These are phyloP conservation scores for Buceros bicornis DNA, from an alignment of 2,797 vertebrate species.

Conservation along the genomic window DNA sequence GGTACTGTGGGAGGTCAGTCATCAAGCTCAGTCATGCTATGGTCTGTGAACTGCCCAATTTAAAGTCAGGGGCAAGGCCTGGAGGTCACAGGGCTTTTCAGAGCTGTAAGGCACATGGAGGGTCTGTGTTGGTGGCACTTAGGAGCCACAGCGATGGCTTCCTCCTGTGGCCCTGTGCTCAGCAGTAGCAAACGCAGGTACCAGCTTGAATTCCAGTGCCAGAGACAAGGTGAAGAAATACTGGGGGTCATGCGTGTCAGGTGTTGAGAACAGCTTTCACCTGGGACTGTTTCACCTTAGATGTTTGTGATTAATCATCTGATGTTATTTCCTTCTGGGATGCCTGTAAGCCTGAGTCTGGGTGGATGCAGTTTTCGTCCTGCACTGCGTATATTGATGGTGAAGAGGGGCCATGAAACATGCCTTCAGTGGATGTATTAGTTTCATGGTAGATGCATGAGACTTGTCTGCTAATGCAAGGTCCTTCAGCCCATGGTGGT, in stretches of 20 bases:
- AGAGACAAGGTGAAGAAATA: not conserved
- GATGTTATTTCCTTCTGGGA: not conserved
- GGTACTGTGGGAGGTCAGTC: not conserved
- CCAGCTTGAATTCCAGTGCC: not conserved
- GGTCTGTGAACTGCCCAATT: not conserved
- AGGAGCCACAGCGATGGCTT: not conserved
- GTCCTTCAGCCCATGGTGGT: not conserved
- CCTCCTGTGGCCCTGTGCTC: accelerated
- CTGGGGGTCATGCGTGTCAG: accelerated
- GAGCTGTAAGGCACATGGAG: not conserved
- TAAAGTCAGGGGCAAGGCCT: not conserved
- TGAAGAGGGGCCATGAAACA: not conserved
- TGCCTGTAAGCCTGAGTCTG: not conserved
- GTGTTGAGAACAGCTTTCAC: not conserved
- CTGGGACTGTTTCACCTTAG: not conserved
- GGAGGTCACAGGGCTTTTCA: not conserved
- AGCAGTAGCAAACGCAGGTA: not conserved
- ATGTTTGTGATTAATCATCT: not conserved
- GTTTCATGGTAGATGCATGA: not conserved
- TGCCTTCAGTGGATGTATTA: accelerated
- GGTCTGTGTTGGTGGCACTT: accelerated
- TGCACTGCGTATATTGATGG: not conserved
- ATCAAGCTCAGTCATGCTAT: not conserved
- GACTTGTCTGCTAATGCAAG: not conserved
- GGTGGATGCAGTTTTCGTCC: not conserved